Evolutionary conservation across 92 coral and sea anemone genomes (phyloP), one percentile per base, ranked within the genome.

Genomic region (Micromussa lordhowensis): DNA sequence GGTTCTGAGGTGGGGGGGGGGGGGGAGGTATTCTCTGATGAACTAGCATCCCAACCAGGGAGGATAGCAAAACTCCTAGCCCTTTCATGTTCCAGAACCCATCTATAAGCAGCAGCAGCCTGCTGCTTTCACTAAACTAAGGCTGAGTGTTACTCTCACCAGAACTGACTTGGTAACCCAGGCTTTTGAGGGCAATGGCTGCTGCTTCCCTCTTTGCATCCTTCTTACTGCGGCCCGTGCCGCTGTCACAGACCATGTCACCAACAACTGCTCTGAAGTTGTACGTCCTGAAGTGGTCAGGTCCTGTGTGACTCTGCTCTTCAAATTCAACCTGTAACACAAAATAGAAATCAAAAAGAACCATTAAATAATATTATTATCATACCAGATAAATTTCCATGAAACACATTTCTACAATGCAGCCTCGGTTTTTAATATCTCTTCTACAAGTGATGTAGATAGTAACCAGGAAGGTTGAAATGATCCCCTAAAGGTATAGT

Each of bases 151-250:
- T 8, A 18, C 34, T 78, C 85, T 34, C 88, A 95, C 98, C 98
- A 19, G 85, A 35, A 77, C 79, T 85, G 77, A 88, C 85, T 57
- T 89, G 85, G 10, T 51, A 87, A 15, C 90, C 90, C 48, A 87
- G 48, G 53, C 84, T 95, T 48, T 81, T 81, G 70, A 93, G 89
- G 19, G 99, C 99, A 61, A 92, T 91, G 78, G 86, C 83, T 30
- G 99, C 97, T 28, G 95, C 96, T 78, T 93, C 94, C 51, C 86
- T 92, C 87, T 94, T 96, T 31, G 97, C 97, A 7, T 86, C 91
- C 61, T 96, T 94, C 92, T 96, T 96, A 49, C 90, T 94, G 59
- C 92, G 87, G 0, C 99, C 95, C 38, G 85, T 81, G 16, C 96
- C 99, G 80, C 85, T n/a, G 53, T 93, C 95, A 91, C 93, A 96